A percentile compares a stretch with the other conserved stretches of the same genome.
Conservation (phyloP, 2,888 invertebrate species). For the Coronaproctus castanopsis region DNA sequence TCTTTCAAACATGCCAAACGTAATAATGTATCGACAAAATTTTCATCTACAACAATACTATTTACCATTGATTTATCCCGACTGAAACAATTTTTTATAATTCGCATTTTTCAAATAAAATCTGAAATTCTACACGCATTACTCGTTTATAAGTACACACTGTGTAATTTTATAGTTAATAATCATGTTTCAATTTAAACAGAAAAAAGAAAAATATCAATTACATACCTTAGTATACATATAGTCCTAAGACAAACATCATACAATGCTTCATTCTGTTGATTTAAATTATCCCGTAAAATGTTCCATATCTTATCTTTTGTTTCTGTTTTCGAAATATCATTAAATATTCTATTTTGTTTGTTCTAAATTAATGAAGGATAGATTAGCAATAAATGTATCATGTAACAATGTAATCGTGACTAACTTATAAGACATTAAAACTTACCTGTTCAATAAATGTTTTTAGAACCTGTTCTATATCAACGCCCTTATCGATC, state of each 20-base stretch:
- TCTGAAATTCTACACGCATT: no score
- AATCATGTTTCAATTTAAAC: no score
- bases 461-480: constrained; percentile 5
- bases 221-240: background rate
- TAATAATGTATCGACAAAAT: background rate
- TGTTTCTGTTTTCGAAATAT: background rate
- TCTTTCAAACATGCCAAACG: background rate
- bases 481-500: constrained; percentile 1
- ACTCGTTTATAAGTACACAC: no score
- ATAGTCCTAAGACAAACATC: background rate
- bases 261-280: background rate
- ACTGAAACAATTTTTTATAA: background rate
- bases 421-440: no score
- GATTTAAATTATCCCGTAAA: background rate
- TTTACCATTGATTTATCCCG: background rate
- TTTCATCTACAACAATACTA: background rate
- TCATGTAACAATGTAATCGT: no score
- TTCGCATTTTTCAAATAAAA: no score
- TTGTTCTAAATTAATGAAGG: no score
- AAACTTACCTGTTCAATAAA: constrained; percentile 10
- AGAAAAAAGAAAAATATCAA: no score
- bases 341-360: background rate
- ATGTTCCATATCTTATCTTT: background rate
- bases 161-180: no score
- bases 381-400: no score